Evolutionary conservation across 92 coral and sea anemone species (phyloP), one percentile per base, ranked within the genome.

Genomic region (Palythoa caribaeorum): DNA sequence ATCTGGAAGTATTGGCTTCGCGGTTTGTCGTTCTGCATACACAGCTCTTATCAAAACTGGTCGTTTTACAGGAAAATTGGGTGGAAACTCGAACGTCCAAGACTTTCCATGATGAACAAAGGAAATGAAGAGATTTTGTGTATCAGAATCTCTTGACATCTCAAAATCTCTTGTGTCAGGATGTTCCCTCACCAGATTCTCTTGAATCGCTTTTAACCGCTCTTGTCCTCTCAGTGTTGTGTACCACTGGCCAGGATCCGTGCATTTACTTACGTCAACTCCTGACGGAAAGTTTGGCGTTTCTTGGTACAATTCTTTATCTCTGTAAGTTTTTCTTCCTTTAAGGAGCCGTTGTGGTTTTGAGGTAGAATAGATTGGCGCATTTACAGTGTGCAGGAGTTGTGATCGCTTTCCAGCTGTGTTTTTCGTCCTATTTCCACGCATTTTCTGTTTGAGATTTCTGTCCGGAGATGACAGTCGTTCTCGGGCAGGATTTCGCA

Each of bases 81-180:
- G 35, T 44, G 86, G 86, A 63, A 81, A 81, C 69, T 78, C 83
- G 60, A 78, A 38, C 11, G 1, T 12, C 83, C 83, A 78, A 10
- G 5, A 38, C 36, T 37, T 6, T 10, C 8, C 15, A 57, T 78
- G 83, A 38, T 78, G 83, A 16, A 54, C 3, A 21, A 78, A 78
- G 14, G 71, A 54, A 57, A 78, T 78, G 17, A 44, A 6, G 35
- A 78, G 83, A 38, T 78, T 21, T 12, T 78, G 83, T 36, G 83
- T 78, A 2, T 0, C 12, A 17, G 83, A 21, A 12, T 55, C 83
- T n/a, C 83, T 54, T 38, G 71, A 36, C 83, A 78, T 78, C 48
- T 57, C 15, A 78, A 78, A 19, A 57, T 57, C 14, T 38, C 83
- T 78, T 78, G 83, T 78, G 55, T 35, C 28, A 19, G 83, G 83